Conservation (phyloP, 2,113 vertebrate genomes). For the Alethe castanea region DNA sequence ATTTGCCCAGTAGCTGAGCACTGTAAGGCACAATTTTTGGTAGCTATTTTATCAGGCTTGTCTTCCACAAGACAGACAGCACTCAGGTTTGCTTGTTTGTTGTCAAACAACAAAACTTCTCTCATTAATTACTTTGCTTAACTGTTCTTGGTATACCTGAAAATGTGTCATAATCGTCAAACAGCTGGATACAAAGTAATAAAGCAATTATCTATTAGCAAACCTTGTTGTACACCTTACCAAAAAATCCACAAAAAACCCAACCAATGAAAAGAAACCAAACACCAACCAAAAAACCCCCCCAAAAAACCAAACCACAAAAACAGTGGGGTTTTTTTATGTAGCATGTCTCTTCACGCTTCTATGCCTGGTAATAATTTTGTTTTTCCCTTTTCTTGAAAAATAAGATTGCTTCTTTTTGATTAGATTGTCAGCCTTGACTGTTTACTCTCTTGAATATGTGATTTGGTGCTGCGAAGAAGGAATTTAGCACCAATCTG, state of each 20-base stretch:
- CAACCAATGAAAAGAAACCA: background rate
- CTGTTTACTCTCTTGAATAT: background rate
- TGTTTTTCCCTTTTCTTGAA: background rate
- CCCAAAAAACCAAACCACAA: background rate
- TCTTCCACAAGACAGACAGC: background rate
- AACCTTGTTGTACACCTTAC: background rate
- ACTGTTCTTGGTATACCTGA: background rate
- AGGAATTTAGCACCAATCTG: background rate
- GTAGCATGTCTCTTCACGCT: background rate
- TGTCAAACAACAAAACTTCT: background rate
- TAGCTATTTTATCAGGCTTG: background rate
- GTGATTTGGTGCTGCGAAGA: background rate
- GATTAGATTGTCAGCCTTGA: background rate
- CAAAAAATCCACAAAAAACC: background rate
- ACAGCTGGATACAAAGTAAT: background rate
- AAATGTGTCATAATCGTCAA: background rate
- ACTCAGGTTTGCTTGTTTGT: background rate
- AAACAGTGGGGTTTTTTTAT: background rate
- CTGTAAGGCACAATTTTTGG: background rate
- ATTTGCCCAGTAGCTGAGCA: background rate
- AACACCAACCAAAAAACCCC: background rate
- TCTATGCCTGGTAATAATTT: background rate
- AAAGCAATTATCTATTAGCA: background rate
- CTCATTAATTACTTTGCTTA: background rate
- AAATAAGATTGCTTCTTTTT: background rate